Evolutionary conservation across 2,888 invertebrate genomes (phyloP), one percentile per base, ranked within the genome.

Genomic region (Aleiodes leptofemur): DNA sequence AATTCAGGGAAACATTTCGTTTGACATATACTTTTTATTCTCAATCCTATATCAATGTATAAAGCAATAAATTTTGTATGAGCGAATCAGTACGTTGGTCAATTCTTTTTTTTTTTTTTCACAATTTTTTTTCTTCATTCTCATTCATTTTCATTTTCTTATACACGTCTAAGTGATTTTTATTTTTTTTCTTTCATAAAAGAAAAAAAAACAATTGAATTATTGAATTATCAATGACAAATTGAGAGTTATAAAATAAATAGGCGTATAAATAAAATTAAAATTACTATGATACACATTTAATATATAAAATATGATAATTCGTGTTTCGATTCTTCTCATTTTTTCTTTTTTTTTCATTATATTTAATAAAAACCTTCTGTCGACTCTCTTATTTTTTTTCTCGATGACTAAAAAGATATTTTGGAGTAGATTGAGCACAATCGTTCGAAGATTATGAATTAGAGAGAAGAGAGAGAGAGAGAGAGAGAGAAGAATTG

Each of bases 231-330:
- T 72, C 74, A 72, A 72, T 74, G 71, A 76, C 83, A 84, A 23
- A 86, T 82, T 82, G 83, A 87, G 79, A 81, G 84, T 86, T 84
- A 84, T 82, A 82, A 87, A 88, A 89, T 88, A 88, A 88, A 89
- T 88, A 87, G 82, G 84, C 82, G 81, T 85, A 87, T 87, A 87
- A 87, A 88, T 87, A 87, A 87, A 85, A 83, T 84, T 87, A 86
- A 86, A 85, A 83, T 85, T 86, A 87, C 87, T 89, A 88, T 88
- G 83, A 87, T 88, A 88, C 88, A 88, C 80, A 86, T 87, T 23
- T 80, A 84, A 85, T 86, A 77, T 79, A 79, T 76, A 82, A 80
- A 81, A 80, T 80, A 81, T 43, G 64, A 64, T 59, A 59, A 59
- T 80, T 79, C 64, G 76, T 71, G 77, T 78, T 68, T 72, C 38